Evolutionary conservation across 2,888 invertebrate species (phyloP).

Genomic region (Spilarctia lutea): DNA sequence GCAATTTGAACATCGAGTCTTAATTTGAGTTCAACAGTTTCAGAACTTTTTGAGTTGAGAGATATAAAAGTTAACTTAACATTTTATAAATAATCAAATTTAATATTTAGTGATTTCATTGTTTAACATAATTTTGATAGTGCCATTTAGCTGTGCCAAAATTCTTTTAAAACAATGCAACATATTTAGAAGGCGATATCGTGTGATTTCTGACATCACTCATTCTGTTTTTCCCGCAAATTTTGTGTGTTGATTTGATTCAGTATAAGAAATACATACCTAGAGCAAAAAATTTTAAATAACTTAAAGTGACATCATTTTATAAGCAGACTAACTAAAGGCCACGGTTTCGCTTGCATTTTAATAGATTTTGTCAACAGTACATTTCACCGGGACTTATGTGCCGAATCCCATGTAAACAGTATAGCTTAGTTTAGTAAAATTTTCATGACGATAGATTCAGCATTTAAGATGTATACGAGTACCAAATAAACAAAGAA

Average conservation of each 20-base stretch:
- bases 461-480: background rate
- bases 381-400: background rate
- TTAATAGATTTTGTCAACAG: background rate
- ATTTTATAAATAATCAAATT: background rate
- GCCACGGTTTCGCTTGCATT: background rate
- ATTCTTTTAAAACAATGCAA: too few relatives aligned
- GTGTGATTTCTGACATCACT: too few relatives aligned
- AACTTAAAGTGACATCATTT: background rate
- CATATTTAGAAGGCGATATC: background rate
- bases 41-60: background rate
- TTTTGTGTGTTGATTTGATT: background rate
- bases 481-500: background rate
- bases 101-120: background rate
- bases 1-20: background rate
- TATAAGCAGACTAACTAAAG: background rate
- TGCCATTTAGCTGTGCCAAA: too few relatives aligned
- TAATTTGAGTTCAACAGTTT: background rate
- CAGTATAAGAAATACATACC: background rate
- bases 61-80: background rate
- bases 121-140: background rate
- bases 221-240: background rate
- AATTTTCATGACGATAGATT: background rate
- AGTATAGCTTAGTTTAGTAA: background rate
- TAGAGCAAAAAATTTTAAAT: background rate
- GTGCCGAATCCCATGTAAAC: background rate